Evolutionary conservation across 2,113 vertebrate genomes (phyloP), one percentile per base, ranked within the genome.

Genomic region (Chaenogobius annularis): DNA sequence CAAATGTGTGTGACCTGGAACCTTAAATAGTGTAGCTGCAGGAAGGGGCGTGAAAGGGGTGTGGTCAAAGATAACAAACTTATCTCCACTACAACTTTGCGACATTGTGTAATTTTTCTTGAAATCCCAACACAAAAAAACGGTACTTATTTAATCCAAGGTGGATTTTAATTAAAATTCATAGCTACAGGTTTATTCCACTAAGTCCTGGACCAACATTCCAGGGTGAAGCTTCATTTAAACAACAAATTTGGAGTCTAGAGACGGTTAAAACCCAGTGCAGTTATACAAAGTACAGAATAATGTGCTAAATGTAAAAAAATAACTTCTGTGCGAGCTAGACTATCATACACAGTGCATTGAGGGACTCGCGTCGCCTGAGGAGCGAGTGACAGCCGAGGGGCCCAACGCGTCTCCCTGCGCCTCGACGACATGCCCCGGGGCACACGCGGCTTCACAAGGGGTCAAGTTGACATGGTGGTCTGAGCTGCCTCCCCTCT

Each of bases 211-310:
- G 73, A 88, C 81, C 80, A 75, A 66, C 46, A 66, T 85, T 63
- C 75, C 74, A 83, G 75, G 58, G 74, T 74, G 79, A 83, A 82
- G 84, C 79, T 85, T 81, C 55, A 70, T 62, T 68, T 63, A 80
- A 87, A 87, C 68, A 46, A 77, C 83, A 67, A 74, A 72, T 84
- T 80, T 86, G 79, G 78, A 91, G 84, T 90, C 89, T 85, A 85
- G 50, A 84, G 83, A 86, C 83, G 88, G 88, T 83, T 91, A 84
- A 89, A 92, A 91, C 83, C 86, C 86, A 93, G 90, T 91, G 52
- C 86, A 91, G 91, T 76, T 89, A 85, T 69, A 80, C 44, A 85
- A 76, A 70, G 87, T 88, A 87, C 93, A 95, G 93, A 93, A 92
- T 85, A 77, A 90, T 94, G 92, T 93, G 92, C 76, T 91, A 83